Conservation (phyloP, 1,140 invertebrate genomes). For the Nixonia krombeini region DNA sequence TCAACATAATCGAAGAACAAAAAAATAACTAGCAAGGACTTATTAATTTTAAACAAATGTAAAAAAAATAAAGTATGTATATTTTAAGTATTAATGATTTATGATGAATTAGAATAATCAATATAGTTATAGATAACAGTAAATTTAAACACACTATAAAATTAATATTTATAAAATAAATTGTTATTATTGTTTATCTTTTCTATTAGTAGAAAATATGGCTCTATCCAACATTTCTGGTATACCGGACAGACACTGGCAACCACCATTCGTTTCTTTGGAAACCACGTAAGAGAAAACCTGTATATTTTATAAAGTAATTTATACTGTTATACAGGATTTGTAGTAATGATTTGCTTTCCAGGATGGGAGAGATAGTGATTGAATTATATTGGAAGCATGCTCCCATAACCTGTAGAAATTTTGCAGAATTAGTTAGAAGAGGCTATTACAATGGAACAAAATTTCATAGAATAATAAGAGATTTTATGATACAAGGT, state of each 20-base stretch:
- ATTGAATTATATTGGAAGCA: constrained; percentile 99
- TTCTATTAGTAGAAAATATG: constrained; percentile 51
- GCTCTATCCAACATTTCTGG: constrained; percentile 70
- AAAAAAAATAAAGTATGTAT: no score
- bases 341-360: constrained; percentile 47
- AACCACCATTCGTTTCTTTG: constrained; percentile 84
- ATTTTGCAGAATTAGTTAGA: constrained; percentile 94
- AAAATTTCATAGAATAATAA: constrained; percentile 96
- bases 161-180: background rate
- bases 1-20: no score
- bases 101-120: background rate
- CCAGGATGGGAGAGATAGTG: constrained; percentile 92
- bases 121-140: no score
- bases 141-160: background rate
- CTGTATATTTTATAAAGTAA: constrained; percentile 16
- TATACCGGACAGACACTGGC: constrained; percentile 89
- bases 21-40: no score
- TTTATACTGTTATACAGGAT: background rate
- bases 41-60: no score
- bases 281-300: constrained; percentile 80
- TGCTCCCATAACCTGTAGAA: constrained; percentile 93
- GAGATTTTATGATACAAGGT: constrained; percentile 98
- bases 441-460: constrained; percentile 97
- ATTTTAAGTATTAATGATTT: no score
- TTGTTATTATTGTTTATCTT: constrained; percentile 3